phyloP scores from a whole-genome alignment of 2,888 invertebrate species.

The Drosophila prolongata region DNA sequence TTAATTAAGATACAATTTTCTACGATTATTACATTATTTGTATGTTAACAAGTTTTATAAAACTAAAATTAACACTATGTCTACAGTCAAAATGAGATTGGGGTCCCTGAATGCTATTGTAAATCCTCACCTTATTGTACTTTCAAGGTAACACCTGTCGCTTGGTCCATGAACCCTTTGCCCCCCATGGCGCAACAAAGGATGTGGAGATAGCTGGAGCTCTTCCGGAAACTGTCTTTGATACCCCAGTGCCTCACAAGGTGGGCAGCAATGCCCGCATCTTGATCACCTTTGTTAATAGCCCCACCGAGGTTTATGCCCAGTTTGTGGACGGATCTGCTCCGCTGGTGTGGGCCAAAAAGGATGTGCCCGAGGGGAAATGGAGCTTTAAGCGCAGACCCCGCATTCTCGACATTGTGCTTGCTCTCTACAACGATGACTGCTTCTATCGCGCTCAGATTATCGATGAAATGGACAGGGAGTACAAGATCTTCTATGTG shows the following conservation, averaged over 20 bases:
- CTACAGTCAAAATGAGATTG: no score
- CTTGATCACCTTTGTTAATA: slow-evolving; percentile 72
- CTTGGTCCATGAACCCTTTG: slow-evolving; percentile 67
- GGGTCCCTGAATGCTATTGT: background rate
- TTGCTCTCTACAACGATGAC: slow-evolving; percentile 76
- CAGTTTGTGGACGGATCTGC: slow-evolving; percentile 60
- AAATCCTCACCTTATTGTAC: background rate
- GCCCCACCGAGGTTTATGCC: slow-evolving; percentile 73
- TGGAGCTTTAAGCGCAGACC: slow-evolving; percentile 58
- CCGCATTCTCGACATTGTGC: slow-evolving; percentile 74
- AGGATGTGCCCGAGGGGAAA: slow-evolving; percentile 65
- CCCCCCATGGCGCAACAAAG: slow-evolving; percentile 81
- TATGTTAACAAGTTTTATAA: no score
- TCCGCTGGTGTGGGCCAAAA: slow-evolving; percentile 74
- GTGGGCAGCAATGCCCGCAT: slow-evolving; percentile 54
- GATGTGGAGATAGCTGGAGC: slow-evolving; percentile 67
- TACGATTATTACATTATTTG: no score
- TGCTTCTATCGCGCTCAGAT: slow-evolving; percentile 83
- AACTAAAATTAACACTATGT: no score
- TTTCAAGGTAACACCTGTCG: slow-evolving; percentile 66
- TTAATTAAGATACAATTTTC: no score
- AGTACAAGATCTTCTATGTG: slow-evolving; percentile 80
- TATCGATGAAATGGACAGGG: slow-evolving; percentile 65
- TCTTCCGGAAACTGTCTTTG: slow-evolving; percentile 60
- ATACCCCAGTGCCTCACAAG: slow-evolving; percentile 13